A percentile compares a stretch with the other conserved stretches of the same genome.
phyloP scores from a whole-genome alignment of 2,113 vertebrate genomes.

The Anolis carolinensis region DNA sequence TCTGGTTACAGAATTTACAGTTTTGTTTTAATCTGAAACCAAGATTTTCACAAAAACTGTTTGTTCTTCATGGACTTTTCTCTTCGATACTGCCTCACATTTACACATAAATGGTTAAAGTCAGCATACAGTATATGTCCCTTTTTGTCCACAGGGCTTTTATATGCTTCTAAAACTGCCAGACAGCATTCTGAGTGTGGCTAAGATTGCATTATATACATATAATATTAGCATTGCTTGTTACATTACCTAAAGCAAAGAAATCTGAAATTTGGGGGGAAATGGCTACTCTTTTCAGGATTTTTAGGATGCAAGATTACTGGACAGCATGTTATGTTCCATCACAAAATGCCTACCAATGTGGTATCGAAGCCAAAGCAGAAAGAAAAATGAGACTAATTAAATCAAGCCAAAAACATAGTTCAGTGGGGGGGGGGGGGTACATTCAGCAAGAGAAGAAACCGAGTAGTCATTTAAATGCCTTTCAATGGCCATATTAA shows the following conservation, averaged over 20 bases:
- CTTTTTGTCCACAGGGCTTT: slow-evolving; percentile 23
- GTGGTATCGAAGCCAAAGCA: not conserved
- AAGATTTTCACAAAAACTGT: not conserved
- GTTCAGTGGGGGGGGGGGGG: slow-evolving; percentile 18
- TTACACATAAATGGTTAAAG: not conserved
- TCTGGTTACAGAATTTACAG: not conserved
- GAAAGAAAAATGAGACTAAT: slow-evolving; percentile 42
- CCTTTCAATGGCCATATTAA: not conserved
- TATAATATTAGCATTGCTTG: slow-evolving; percentile 14
- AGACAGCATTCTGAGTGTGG: slow-evolving; percentile 35
- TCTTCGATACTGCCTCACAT: not conserved
- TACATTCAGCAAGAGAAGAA: slow-evolving; percentile 1
- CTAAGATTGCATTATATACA: slow-evolving; percentile 17
- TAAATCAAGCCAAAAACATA: slow-evolving; percentile 29
- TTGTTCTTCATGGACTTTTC: not conserved
- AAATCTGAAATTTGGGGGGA: slow-evolving; percentile 27
- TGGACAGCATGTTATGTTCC: slow-evolving; percentile 11
- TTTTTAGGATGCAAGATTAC: slow-evolving; percentile 34
- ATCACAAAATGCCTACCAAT: slow-evolving; percentile 29
- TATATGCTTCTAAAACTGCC: slow-evolving; percentile 24
- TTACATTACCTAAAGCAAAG: slow-evolving; percentile 25
- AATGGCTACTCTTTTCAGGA: slow-evolving; percentile 6
- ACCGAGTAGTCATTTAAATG: not conserved
- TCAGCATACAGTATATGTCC: not conserved
- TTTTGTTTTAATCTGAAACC: not conserved